Evolutionary conservation across 2,888 invertebrate genomes (phyloP).

Genomic region (Hyposoter dolosus): DNA sequence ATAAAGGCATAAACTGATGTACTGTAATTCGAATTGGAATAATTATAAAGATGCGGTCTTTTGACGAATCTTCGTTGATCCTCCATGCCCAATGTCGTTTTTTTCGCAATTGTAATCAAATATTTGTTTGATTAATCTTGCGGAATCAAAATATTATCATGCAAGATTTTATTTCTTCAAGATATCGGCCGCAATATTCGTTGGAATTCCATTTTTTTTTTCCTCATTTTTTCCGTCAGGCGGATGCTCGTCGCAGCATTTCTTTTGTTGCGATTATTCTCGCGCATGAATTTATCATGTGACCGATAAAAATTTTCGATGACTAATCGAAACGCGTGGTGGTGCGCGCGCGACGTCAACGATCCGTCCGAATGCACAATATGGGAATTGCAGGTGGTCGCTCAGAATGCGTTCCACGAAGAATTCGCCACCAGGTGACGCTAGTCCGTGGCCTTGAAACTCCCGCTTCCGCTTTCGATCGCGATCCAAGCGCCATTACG

Average conservation of each 20-base stretch:
- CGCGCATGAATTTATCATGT: neutral
- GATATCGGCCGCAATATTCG: neutral
- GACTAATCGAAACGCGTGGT: constrained; percentile 45
- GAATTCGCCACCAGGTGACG: constrained; percentile 4
- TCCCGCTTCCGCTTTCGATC: too few species aligned
- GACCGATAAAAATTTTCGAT: constrained; percentile 32
- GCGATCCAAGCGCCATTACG: too few species aligned
- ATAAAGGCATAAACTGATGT: constrained; percentile 77
- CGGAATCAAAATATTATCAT: neutral
- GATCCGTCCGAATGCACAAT: neutral
- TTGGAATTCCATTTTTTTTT: neutral
- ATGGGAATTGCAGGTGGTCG: neutral
- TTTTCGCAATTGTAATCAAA: neutral
- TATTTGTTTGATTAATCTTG: neutral
- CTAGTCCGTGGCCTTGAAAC: neutral
- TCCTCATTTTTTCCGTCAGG: neutral
- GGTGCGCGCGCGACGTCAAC: neutral
- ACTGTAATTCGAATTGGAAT: constrained; percentile 76
- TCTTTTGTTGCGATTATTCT: neutral
- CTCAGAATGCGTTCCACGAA: neutral
- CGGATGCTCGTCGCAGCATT: neutral
- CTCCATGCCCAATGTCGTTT: neutral
- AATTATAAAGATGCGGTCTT: constrained; percentile 67
- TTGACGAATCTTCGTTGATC: constrained; percentile 26
- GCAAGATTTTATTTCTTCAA: neutral